Evolutionary conservation across 2,797 vertebrate species (phyloP), one percentile per base, ranked within the genome.

Genomic region (Champsocephalus gunnari): DNA sequence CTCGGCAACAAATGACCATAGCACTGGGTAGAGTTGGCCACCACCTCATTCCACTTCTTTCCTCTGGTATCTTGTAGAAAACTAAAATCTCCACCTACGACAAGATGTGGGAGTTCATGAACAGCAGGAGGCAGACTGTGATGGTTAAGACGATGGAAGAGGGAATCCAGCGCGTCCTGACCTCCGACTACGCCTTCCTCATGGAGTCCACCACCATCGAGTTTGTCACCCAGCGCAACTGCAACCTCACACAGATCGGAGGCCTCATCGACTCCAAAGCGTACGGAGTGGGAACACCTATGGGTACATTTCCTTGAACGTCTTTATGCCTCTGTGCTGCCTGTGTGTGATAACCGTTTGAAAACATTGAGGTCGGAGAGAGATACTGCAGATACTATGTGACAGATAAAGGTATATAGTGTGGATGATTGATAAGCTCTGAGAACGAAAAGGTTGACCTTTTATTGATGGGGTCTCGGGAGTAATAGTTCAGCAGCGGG

Each of bases 21-120:
- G 34, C 34, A 1, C 34, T 28, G 28, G 34, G 34, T 38, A 38
- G 34, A 38, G 34, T 38, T 9, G 0, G 1, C 34, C 2, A 12
- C 21, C 17, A 16, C 13, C 49, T 75, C 44, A 13, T 13, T 49
- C 16, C 24, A 24, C 17, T 24, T 62, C 3, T 34, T 50, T 71
- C 19, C n/a, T 73, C n/a, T 56, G 58, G 2, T 69, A 21, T n/a
- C 56, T 32, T 58, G 13, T 91, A 99, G 98, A 99, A 99, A 87
- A 98, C 97, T 28, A 97, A 98, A 82, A 99, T 99, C 88, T 98
- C 98, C 92, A 99, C 98, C 17, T 99, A 99, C 75, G 97, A 99
- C 82, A 95, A 98, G 89, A 99, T 99, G 98, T 99, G 98, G 98
- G 98, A 99, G 90, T 99, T 98, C 88, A 99, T 99, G 98, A 97